Conservation (phyloP, 2,888 invertebrate genomes). For the Xestia ashworthii region DNA sequence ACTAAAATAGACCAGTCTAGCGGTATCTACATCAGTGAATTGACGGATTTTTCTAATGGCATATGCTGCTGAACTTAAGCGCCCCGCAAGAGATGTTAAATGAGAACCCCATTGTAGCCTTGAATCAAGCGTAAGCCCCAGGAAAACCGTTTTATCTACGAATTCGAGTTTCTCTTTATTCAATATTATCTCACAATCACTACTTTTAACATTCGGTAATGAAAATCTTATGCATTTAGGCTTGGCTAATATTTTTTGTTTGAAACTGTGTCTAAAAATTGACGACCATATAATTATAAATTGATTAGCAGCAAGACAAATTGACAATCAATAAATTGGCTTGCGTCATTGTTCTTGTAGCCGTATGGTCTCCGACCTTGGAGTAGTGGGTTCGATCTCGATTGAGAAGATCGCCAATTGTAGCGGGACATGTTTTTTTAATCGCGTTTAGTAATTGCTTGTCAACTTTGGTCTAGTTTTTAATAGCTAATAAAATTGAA, state of each 20-base stretch:
- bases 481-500: not conserved
- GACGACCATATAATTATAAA: not conserved
- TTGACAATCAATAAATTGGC: conserved; percentile 19
- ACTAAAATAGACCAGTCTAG: too few relatives aligned
- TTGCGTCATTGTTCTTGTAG: conserved; percentile 29
- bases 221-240: too few relatives aligned
- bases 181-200: too few relatives aligned
- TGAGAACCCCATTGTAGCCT: too few relatives aligned
- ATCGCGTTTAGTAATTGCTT: conserved; percentile 40
- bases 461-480: conserved; percentile 5
- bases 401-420: conserved; percentile 40
- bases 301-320: conserved; percentile 1
- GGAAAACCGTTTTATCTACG: too few relatives aligned
- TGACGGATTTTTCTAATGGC: too few relatives aligned
- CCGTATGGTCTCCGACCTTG: conserved; percentile 43
- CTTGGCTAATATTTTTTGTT: not conserved
- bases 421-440: conserved; percentile 39
- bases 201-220: too few relatives aligned
- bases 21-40: too few relatives aligned
- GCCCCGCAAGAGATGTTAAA: too few relatives aligned
- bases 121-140: too few relatives aligned
- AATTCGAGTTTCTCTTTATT: too few relatives aligned
- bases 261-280: not conserved
- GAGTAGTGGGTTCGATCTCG: conserved; percentile 23
- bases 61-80: too few relatives aligned